Evolutionary conservation across 2,888 invertebrate genomes (phyloP).

Genomic region (Cordilura impudica): DNA sequence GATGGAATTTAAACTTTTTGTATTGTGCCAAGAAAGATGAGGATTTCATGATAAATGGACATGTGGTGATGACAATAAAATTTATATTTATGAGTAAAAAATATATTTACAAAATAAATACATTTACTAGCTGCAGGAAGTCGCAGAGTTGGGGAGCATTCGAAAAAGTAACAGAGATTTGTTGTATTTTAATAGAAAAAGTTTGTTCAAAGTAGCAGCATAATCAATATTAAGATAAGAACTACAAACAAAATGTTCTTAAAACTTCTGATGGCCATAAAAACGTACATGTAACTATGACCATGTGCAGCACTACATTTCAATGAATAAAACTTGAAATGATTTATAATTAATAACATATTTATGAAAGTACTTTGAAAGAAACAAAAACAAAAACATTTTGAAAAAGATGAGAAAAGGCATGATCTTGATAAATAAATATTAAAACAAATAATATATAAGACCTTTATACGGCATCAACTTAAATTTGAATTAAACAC

Average conservation of each 20-base stretch:
- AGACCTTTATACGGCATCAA: too few species aligned
- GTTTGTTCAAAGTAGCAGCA: not conserved
- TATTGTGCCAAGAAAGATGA: not conserved
- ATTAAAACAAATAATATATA: too few species aligned
- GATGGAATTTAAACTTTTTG: conserved; percentile 4
- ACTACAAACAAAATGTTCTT: not conserved
- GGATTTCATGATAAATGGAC: conserved; percentile 34
- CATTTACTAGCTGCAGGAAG: not conserved
- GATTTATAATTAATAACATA: not conserved
- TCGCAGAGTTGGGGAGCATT: not conserved
- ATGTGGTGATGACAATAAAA: conserved; percentile 11
- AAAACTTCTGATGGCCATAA: not conserved
- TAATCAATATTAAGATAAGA: not conserved
- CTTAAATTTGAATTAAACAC: too few species aligned
- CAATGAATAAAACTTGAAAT: not conserved
- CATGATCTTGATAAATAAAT: too few species aligned
- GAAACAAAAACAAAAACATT: too few species aligned
- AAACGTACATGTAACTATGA: not conserved
- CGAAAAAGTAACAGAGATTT: not conserved
- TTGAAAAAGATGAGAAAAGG: too few species aligned
- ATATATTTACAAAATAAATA: conserved; percentile 12
- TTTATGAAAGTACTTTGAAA: too few species aligned
- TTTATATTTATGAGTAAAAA: conserved; percentile 26
- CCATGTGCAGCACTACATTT: not conserved
- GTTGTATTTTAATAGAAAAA: conserved; percentile 15